Evolutionary conservation across 2,113 vertebrate genomes (phyloP).

Genomic region (Prionailurus viverrinus): DNA sequence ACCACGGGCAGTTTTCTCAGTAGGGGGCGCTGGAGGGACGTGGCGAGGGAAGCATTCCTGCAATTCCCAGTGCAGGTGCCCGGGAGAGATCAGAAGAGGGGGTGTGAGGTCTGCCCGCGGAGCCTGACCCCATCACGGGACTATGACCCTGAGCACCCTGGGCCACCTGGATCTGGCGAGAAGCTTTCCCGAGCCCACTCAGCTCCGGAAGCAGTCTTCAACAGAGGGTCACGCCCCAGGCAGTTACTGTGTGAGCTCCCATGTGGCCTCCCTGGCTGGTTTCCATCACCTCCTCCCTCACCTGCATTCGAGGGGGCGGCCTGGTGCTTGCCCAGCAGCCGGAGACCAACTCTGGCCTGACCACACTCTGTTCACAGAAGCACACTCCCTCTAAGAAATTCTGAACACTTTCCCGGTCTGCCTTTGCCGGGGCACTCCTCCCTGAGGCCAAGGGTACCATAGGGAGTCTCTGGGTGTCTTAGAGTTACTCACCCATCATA

Average conservation of each 20-base stretch:
- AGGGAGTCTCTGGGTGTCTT: not conserved
- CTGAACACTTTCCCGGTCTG: not conserved
- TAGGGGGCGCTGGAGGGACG: not conserved
- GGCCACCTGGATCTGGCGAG: not conserved
- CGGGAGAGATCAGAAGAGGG: not conserved
- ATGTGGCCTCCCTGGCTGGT: rapidly evolving
- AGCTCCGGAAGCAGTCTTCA: not conserved
- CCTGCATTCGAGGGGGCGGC: no score
- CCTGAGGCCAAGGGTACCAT: no score
- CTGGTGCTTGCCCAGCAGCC: not conserved
- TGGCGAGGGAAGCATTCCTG: rapidly evolving
- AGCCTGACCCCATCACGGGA: not conserved
- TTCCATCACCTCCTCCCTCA: not conserved
- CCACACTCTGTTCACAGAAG: rapidly evolving
- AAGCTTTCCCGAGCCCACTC: not conserved
- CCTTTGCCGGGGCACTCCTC: not conserved
- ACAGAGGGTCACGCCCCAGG: not conserved
- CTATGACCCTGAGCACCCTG: no score
- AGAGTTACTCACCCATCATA: not conserved
- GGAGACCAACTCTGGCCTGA: rapidly evolving
- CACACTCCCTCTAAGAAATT: not conserved
- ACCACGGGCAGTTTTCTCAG: rapidly evolving
- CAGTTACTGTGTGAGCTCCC: not conserved
- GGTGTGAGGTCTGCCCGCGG: not conserved
- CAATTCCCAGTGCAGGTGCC: not conserved